Conservation (phyloP, 2,888 invertebrate genomes). For the Microdon myrmicae region DNA sequence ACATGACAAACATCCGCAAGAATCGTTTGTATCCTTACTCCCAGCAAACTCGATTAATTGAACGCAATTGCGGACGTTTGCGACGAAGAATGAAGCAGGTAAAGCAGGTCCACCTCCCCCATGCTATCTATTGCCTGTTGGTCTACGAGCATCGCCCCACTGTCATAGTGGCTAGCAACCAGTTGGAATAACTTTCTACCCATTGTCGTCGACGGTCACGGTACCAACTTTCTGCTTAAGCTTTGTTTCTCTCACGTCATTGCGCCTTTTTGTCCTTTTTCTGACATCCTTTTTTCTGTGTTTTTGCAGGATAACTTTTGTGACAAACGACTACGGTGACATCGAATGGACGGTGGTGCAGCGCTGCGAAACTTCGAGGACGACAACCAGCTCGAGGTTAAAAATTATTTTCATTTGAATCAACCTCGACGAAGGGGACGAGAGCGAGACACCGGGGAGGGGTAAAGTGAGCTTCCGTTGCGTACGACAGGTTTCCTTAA, state of each 20-base stretch:
- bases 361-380: constrained; percentile 4
- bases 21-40: constrained; percentile 38
- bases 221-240: constrained; percentile 20
- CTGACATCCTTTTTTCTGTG: constrained; percentile 4
- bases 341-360: constrained; percentile 23
- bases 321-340: constrained; percentile 38
- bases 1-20: constrained; percentile 42
- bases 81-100: too few relatives aligned
- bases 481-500: constrained; percentile 41
- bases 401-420: constrained; percentile 52
- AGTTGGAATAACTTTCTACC: constrained; percentile 13
- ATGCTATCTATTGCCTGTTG: too few relatives aligned
- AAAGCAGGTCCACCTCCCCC: too few relatives aligned
- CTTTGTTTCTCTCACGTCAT: constrained; percentile 18
- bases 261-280: constrained; percentile 18
- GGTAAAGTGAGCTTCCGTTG: constrained; percentile 46
- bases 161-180: constrained; percentile 28
- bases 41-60: constrained; percentile 48
- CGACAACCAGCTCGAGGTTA: constrained; percentile 44
- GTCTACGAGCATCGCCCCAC: constrained; percentile 19
- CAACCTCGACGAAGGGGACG: too few relatives aligned
- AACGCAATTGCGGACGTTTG: constrained; percentile 49
- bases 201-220: neutral
- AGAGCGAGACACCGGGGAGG: too few relatives aligned
- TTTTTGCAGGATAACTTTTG: constrained; percentile 18